These are phyloP conservation scores for Nomada ferruginata DNA, from an alignment of 2,888 invertebrate species.

Conservation along the genomic window DNA sequence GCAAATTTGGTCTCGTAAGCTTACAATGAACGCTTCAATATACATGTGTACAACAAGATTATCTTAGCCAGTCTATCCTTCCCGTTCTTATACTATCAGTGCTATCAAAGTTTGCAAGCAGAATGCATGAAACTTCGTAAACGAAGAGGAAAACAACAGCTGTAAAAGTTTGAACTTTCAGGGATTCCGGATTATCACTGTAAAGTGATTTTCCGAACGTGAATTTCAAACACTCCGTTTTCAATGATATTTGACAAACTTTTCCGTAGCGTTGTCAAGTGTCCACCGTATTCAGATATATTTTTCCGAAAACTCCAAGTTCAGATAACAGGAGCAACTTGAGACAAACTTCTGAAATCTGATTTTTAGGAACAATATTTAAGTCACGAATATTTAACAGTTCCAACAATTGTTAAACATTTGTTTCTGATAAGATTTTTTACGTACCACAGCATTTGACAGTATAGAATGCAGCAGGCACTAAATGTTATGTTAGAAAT, in stretches of 20 bases:
- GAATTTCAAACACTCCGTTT: background rate
- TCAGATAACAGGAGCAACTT: background rate
- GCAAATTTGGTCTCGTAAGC: background rate
- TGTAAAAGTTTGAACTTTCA: slow-evolving; percentile 4
- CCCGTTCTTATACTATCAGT: background rate
- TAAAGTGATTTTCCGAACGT: slow-evolving; percentile 19
- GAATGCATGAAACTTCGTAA: slow-evolving; percentile 30
- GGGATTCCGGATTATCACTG: slow-evolving; percentile 1
- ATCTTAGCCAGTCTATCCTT: background rate
- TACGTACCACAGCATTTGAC: no score
- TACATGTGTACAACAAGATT: background rate
- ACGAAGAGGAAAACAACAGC: slow-evolving; percentile 26
- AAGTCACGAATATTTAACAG: background rate
- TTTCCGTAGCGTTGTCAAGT: background rate
- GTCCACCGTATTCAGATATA: background rate
- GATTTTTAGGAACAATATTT: background rate
- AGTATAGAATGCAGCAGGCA: no score
- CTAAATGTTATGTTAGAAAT: no score
- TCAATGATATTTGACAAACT: background rate
- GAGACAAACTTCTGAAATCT: background rate
- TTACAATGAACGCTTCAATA: background rate
- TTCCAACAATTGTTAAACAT: no score
- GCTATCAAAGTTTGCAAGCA: slow-evolving; percentile 17
- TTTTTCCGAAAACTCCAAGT: background rate
- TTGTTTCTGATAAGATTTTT: no score